Base-by-base conservation (phyloP, 2,797 vertebrate genomes). In the Catostomus latipinnis region DNA sequence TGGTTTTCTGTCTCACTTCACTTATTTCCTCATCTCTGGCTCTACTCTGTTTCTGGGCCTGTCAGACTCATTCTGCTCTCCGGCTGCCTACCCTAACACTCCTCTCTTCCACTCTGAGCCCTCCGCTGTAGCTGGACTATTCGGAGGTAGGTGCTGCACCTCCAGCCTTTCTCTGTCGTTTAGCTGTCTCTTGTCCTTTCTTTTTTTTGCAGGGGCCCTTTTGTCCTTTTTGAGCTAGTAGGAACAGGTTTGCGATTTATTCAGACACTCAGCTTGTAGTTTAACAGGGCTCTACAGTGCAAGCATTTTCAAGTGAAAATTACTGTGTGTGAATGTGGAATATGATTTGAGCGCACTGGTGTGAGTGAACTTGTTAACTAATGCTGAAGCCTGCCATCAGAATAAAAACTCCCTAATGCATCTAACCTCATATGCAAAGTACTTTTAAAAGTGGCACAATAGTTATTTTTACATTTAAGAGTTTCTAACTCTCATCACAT, bases 31-130 rank as follows among this genome's bases (percentile, higher is more conserved):
- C 8, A 16, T 74, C 78, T 86, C 81, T 87, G 73, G 45, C 70
- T 88, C 84, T 90, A 84, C 90, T 91, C 86, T 88, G 78, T 88
- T 86, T 89, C 81, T 87, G 86, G 71, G 84, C 80, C 85, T 94
- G 90, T 94, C 91, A 96, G 95, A 96, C 91, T 95, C 94, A 90
- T 96, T 96, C 93, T 95, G 94, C 94, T 95, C 93, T 90, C 92
- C 93, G 87, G 90, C 92, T 90, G 91, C 91, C 92, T 96, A 94
- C 90, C 91, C 92, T 94, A 95, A 92, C 53, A 91, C 94, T 91
- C 88, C 94, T 83, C 91, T 95, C 91, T 95, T 94, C 92, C 89
- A 92, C 82, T 91, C 91, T 89, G 95, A 96, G 85, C 88, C 94
- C 93, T 92, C 94, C 92, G 78, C 93, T 87, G 90, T 96, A 95